Conservation (phyloP, 2,113 vertebrate species). For the Nipponia nippon region DNA sequence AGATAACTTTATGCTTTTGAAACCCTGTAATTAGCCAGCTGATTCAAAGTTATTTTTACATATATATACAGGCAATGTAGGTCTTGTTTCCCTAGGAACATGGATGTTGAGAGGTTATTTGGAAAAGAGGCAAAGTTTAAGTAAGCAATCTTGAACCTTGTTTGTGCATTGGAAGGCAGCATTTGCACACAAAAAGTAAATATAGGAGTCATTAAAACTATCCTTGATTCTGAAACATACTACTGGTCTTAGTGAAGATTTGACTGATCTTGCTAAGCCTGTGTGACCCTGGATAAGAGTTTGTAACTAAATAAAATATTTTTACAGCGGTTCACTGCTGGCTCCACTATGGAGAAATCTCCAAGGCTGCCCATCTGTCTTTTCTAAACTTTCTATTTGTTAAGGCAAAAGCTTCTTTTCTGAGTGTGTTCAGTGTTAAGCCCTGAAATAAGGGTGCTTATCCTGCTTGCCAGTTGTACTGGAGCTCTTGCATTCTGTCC, state of each 20-base stretch:
- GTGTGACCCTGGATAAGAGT: background rate
- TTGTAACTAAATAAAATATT: background rate
- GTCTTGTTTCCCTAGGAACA: background rate
- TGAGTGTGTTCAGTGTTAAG: background rate
- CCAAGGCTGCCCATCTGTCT: background rate
- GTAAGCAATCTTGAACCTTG: background rate
- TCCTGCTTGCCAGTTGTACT: background rate
- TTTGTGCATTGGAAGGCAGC: background rate
- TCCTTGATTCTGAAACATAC: background rate
- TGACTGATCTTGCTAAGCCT: background rate
- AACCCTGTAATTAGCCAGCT: background rate
- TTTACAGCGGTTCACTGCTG: background rate
- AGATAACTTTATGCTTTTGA: background rate
- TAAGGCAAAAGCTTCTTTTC: background rate
- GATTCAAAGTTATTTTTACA: background rate
- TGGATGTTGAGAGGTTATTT: background rate
- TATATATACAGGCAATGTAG: background rate
- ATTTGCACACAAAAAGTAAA: background rate
- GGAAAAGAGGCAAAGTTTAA: background rate
- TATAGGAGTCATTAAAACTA: background rate
- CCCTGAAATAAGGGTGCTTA: background rate
- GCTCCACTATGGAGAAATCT: background rate
- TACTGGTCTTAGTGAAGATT: background rate
- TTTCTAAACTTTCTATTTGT: background rate
- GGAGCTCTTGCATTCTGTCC: background rate